Base-by-base conservation (phyloP, 1,140 invertebrate genomes). In the Scaptomyza hsui region DNA sequence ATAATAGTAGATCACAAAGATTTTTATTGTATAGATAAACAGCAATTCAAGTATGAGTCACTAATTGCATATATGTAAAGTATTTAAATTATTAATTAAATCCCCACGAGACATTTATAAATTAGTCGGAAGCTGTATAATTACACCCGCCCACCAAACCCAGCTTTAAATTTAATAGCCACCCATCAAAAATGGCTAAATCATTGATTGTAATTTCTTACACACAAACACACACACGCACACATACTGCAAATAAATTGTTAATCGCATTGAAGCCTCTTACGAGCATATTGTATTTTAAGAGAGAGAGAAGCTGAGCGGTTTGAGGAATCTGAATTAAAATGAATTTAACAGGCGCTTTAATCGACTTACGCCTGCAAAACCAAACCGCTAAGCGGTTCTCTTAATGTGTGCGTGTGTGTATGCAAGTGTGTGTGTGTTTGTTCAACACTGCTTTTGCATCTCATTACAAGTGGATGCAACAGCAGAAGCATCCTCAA, bases 391-490 rank as follows among this genome's bases (percentile, higher is more conserved):
- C 71, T 56, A 49, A 64, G 71, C 53, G 52, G 51, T 24, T 45
- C n/a, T 1, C 16, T 24, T 6, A 19, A n/a, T 59, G 3, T 29
- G 41, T 16, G 39, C 44, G 39, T n/a, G 53, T 45, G 49, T 16
- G 47, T 26, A 13, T 19, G 52, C 37, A 15, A 13, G 37, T 59
- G 29, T 49, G 24, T 55, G 42, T 13, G 19, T 53, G 55, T 39
- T 19, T 61, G 44, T 37, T 47, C 7, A 53, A 45, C 35, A 18
- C 6, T 48, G 67, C 64, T 69, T 60, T 73, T 73, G 64, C 70
- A 76, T 76, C 59, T 73, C 64, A 63, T 76, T 73, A 76, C 39
- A 24, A 21, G 47, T 21, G 19, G 26, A 13, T 65, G 60, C 56
- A 57, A 24, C 24, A 65, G 26, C 59, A 37, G 32, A 13, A 35